A percentile compares a stretch with the other conserved stretches of the same genome.
These are phyloP conservation scores for Vanessa atalanta DNA, from an alignment of 1,140 invertebrate species.

Conservation along the genomic window DNA sequence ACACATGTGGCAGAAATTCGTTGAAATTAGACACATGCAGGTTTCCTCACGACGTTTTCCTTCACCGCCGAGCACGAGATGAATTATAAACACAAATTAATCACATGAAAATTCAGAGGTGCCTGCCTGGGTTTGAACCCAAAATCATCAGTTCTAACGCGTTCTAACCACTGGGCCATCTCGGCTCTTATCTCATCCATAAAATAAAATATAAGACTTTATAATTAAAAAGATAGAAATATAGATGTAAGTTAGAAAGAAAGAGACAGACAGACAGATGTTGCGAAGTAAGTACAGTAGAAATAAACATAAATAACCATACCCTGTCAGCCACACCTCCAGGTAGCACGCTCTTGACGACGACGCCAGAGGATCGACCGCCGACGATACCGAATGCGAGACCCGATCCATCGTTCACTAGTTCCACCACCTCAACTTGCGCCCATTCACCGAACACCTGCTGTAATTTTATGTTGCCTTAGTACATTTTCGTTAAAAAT, in stretches of 20 bases:
- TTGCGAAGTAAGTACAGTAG: neutral
- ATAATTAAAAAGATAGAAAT: neutral
- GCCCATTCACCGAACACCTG: constrained; percentile 95
- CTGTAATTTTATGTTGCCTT: constrained; percentile 39
- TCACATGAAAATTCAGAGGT: too few species aligned
- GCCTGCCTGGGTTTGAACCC: too few species aligned
- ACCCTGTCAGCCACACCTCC: constrained; percentile 94
- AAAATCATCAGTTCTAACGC: too few species aligned
- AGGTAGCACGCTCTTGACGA: constrained; percentile 94
- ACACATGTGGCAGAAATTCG: too few species aligned
- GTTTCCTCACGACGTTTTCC: too few species aligned
- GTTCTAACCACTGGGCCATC: too few species aligned
- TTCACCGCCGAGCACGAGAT: too few species aligned
- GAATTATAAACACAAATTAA: too few species aligned
- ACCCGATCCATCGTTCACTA: constrained; percentile 92
- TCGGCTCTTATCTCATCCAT: too few species aligned
- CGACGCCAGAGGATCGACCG: constrained; percentile 93
- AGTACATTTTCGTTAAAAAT: constrained; percentile 12
- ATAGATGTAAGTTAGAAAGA: neutral
- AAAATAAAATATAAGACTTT: neutral
- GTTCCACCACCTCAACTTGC: constrained; percentile 93
- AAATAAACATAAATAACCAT: constrained; percentile 44
- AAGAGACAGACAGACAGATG: constrained; percentile 5
- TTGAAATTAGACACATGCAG: too few species aligned
- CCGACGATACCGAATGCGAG: constrained; percentile 96